phyloP scores from a whole-genome alignment of 2,888 invertebrate genomes.

The Cheilosia vernalis region DNA sequence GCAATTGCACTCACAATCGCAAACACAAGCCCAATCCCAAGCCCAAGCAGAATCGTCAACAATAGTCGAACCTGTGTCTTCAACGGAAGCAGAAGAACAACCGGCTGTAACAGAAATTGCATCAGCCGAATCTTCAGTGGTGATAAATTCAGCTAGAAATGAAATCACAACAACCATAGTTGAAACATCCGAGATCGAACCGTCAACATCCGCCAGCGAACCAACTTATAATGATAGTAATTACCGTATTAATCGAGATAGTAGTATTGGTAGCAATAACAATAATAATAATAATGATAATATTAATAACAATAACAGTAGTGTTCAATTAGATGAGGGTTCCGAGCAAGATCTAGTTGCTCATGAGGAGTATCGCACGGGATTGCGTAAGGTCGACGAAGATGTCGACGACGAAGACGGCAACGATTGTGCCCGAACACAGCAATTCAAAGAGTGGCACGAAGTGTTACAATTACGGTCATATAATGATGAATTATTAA shows the following conservation, averaged over 20 bases:
- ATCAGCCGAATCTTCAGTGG: constrained; percentile 7
- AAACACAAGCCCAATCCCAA: too few relatives aligned
- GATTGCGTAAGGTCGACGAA: constrained; percentile 77
- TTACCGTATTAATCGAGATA: constrained; percentile 11
- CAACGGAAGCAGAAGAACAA: neutral
- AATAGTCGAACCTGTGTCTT: neutral
- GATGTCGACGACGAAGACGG: constrained; percentile 76
- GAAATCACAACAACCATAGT: neutral
- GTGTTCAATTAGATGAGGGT: constrained; percentile 27
- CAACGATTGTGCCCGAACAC: constrained; percentile 76
- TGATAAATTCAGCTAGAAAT: neutral
- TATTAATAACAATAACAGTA: constrained; percentile 44
- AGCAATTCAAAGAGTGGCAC: constrained; percentile 94
- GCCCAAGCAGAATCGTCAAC: neutral
- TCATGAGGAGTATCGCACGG: constrained; percentile 78
- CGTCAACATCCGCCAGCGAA: constrained; percentile 2
- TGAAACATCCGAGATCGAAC: neutral
- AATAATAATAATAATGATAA: constrained; percentile 42
- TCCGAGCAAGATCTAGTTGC: constrained; percentile 40
- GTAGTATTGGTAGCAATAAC: constrained; percentile 14
- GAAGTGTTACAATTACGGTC: constrained; percentile 91
- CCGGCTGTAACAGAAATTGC: neutral
- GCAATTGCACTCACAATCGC: neutral
- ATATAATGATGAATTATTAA: constrained; percentile 90
- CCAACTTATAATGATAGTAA: constrained; percentile 19